A percentile compares a stretch with the other conserved stretches of the same genome.
Conservation (phyloP, 2,888 invertebrate species). For the Escarpia spicata region DNA sequence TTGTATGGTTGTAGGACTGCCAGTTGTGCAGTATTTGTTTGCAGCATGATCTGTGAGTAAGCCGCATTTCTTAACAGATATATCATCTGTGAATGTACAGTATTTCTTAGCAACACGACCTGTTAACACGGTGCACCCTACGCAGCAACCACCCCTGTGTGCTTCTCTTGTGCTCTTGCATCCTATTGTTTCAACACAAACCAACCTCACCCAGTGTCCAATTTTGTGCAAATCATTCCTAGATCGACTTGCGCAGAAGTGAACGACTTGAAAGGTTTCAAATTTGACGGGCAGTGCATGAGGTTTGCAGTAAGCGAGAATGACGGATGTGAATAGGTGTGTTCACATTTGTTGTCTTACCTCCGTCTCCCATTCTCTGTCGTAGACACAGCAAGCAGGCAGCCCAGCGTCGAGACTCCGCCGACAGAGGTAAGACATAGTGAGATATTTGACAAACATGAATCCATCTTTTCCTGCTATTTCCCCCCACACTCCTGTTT, state of each 20-base stretch:
- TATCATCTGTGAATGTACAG: not conserved
- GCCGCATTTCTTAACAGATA: not conserved
- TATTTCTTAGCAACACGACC: not conserved
- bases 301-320: no score
- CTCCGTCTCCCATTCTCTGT: not conserved
- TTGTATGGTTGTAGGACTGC: not conserved
- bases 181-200: no score
- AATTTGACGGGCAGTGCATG: no score
- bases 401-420: not conserved
- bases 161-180: no score
- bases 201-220: no score
- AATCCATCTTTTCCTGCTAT: not conserved
- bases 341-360: no score
- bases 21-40: not conserved
- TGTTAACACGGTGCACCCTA: not conserved
- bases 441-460: not conserved
- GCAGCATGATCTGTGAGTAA: no score
- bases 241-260: no score
- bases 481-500: not conserved
- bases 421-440: not conserved
- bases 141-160: no score
- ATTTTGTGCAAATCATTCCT: no score
- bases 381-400: not conserved
- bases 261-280: no score
- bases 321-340: no score